These are phyloP conservation scores for Pseudopipra pipra DNA, from an alignment of 2,113 vertebrate genomes.

Conservation along the genomic window DNA sequence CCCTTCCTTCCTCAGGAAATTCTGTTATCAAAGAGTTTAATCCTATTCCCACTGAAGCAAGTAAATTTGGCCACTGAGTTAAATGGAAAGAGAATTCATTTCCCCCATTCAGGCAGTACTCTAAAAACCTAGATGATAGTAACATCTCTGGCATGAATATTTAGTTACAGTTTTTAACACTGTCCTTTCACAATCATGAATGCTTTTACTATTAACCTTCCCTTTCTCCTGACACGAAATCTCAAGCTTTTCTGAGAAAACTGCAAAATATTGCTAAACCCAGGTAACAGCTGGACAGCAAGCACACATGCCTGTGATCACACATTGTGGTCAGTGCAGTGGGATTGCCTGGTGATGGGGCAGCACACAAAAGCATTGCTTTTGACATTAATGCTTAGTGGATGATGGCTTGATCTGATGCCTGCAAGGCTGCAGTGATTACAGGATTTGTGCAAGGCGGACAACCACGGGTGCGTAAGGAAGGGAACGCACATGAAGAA, in stretches of 20 bases:
- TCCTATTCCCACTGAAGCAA: conserved; percentile 40
- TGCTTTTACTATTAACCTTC: neutral
- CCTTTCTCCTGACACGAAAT: neutral
- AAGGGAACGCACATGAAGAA: neutral
- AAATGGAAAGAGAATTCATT: conserved; percentile 26
- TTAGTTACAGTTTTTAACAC: neutral
- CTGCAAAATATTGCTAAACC: neutral
- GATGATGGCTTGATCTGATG: neutral
- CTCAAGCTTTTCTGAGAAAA: neutral
- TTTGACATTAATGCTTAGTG: neutral
- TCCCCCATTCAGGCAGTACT: neutral
- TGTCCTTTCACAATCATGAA: neutral
- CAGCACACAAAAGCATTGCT: neutral
- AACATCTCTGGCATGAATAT: neutral
- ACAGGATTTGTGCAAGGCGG: neutral
- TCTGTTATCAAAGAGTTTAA: conserved; percentile 55
- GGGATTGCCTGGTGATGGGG: neutral
- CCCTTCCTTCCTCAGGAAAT: conserved; percentile 53
- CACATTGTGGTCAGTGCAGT: accelerated
- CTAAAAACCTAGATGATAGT: neutral
- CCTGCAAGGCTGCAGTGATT: neutral
- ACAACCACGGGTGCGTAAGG: neutral
- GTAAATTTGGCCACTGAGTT: conserved; percentile 4
- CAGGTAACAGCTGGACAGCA: neutral
- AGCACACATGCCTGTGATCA: accelerated